Percentiles rank a stretch among this genome's conserved stretches.
These are phyloP conservation scores for Iphiclides podalirius DNA, from an alignment of 2,888 invertebrate species.

Conservation along the genomic window DNA sequence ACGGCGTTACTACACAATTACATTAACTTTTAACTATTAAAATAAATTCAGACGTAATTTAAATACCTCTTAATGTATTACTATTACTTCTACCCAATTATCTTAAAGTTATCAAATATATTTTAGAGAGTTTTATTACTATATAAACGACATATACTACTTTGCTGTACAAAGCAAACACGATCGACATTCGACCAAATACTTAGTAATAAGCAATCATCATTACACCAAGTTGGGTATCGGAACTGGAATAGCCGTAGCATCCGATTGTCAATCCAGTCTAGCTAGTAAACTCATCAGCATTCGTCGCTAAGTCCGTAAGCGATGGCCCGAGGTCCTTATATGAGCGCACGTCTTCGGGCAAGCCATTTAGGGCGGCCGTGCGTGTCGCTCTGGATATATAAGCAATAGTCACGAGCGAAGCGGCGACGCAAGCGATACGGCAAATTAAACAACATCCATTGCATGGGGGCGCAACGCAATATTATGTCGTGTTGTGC, in stretches of 20 bases:
- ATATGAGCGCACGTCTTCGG: constrained; percentile 43
- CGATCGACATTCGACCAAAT: constrained; percentile 3
- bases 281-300: constrained; percentile 34
- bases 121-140: too few species aligned
- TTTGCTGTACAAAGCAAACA: background rate
- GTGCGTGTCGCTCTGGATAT: constrained; percentile 45
- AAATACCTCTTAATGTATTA: too few species aligned
- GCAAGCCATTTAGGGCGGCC: constrained; percentile 45
- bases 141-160: background rate
- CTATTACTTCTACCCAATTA: too few species aligned
- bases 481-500: constrained; percentile 19
- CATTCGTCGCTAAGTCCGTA: constrained; percentile 33
- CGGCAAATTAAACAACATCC: constrained; percentile 28
- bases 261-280: constrained; percentile 39
- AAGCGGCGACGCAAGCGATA: constrained; percentile 42
- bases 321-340: constrained; percentile 46
- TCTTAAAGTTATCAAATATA: too few species aligned
- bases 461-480: constrained; percentile 23
- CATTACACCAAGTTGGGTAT: constrained; percentile 20
- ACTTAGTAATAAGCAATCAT: constrained; percentile 7
- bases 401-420: constrained; percentile 36
- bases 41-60: too few species aligned
- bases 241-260: constrained; percentile 32
- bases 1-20: too few species aligned
- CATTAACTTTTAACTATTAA: too few species aligned